Percentiles rank a stretch among this genome's conserved stretches.
Conservation (phyloP, 2,888 invertebrate species). For the Diploptera punctata region DNA sequence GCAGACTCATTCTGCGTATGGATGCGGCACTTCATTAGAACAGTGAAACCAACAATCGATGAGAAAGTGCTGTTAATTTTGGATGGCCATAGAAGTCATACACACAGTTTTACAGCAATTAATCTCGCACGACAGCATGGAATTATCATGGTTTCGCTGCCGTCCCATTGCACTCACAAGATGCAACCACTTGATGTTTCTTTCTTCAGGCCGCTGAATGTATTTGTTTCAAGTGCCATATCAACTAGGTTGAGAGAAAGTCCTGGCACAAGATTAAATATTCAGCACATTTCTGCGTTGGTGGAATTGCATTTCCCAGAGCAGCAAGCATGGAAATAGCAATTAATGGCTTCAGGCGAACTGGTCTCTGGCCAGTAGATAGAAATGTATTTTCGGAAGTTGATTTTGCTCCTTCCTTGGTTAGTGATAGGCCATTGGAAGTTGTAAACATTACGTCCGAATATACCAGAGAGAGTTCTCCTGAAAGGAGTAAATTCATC, state of each 20-base stretch:
- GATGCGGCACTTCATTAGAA: not conserved
- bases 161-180: not conserved
- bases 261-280: not conserved
- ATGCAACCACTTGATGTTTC: not conserved
- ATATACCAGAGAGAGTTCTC: not conserved
- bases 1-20: not conserved
- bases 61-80: constrained; percentile 1
- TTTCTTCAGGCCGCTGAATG: not conserved
- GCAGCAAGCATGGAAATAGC: constrained; percentile 18
- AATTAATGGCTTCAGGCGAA: constrained; percentile 10
- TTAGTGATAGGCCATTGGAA: not conserved
- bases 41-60: not conserved
- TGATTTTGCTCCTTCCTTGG: not conserved
- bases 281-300: not conserved
- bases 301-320: not conserved
- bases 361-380: constrained; percentile 20
- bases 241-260: not conserved
- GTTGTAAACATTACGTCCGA: not conserved
- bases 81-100: not conserved
- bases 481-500: not conserved
- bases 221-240: not conserved
- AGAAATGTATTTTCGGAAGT: not conserved
- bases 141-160: constrained; percentile 3
- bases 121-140: not conserved
- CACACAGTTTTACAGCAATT: not conserved